Evolutionary conservation across 2,888 invertebrate genomes (phyloP).

Genomic region (Dorcus hopei): DNA sequence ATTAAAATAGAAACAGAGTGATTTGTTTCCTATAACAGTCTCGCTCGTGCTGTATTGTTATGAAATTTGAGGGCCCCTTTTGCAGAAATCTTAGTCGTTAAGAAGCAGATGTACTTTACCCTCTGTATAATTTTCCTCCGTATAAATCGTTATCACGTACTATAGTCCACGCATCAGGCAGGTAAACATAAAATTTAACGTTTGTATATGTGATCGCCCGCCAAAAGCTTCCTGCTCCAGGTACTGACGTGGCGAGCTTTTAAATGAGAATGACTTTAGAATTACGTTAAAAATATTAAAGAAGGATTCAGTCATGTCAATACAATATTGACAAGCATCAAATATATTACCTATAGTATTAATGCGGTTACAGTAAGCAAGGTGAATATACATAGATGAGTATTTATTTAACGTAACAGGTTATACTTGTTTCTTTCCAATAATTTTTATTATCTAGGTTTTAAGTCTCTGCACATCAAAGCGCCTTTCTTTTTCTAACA

Average conservation of each 20-base stretch:
- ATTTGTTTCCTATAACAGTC: conserved; percentile 25
- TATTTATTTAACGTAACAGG: conserved; percentile 13
- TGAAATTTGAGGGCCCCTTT: conserved; percentile 26
- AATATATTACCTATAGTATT: not conserved
- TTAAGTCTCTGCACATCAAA: conserved; percentile 6
- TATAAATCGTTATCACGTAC: conserved; percentile 31
- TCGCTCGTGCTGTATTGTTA: conserved; percentile 32
- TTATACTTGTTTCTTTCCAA: conserved; percentile 4
- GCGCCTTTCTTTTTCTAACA: conserved; percentile 3
- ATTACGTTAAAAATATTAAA: no score
- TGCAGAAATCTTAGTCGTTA: conserved; percentile 28
- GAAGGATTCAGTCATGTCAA: no score
- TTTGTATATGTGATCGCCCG: conserved; percentile 38
- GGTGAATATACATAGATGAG: not conserved
- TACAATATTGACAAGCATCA: not conserved
- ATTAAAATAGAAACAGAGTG: no score
- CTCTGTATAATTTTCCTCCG: conserved; percentile 29
- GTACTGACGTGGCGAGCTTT: conserved; percentile 38
- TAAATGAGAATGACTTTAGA: no score
- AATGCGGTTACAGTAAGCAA: not conserved
- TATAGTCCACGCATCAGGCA: conserved; percentile 39
- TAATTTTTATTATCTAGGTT: conserved; percentile 7
- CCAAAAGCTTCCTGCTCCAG: conserved; percentile 44
- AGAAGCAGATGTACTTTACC: conserved; percentile 33
- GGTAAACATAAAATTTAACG: conserved; percentile 30